Conservation (phyloP, 2,113 vertebrate genomes). For the Halichoeres trimaculatus region DNA sequence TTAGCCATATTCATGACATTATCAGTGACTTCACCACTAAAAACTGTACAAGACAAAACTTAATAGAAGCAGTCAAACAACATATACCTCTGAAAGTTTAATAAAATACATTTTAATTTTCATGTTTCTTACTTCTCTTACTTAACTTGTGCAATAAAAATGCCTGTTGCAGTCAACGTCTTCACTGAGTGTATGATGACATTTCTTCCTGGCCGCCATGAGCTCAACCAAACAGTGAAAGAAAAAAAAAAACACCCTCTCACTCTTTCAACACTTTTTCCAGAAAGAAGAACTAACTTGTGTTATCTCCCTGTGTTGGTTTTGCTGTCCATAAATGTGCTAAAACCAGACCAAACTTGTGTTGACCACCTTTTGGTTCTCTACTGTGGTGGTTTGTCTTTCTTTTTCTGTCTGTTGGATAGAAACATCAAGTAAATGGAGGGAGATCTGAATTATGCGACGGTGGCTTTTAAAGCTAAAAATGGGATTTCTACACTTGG, state of each 20-base stretch:
- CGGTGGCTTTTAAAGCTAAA: conserved; percentile 25
- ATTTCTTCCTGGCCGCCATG: neutral
- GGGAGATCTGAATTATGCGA: conserved; percentile 55
- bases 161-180: rapidly evolving
- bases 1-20: no score
- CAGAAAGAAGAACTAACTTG: conserved; percentile 31
- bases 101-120: no score
- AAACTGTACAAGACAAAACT: no score
- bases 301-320: rapidly evolving
- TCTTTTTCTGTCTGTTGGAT: neutral
- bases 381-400: neutral
- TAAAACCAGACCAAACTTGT: neutral
- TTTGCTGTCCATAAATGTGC: no score
- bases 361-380: neutral
- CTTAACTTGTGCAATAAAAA: neutral
- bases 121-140: no score
- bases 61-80: no score
- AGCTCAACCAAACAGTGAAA: neutral
- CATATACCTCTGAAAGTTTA: no score
- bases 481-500: neutral
- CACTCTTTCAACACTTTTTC: neutral
- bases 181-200: neutral
- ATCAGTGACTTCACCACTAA: no score
- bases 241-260: neutral
- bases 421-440: conserved; percentile 26